These are phyloP conservation scores for Strigops habroptila DNA, from an alignment of 2,113 vertebrate genomes.

Conservation along the genomic window DNA sequence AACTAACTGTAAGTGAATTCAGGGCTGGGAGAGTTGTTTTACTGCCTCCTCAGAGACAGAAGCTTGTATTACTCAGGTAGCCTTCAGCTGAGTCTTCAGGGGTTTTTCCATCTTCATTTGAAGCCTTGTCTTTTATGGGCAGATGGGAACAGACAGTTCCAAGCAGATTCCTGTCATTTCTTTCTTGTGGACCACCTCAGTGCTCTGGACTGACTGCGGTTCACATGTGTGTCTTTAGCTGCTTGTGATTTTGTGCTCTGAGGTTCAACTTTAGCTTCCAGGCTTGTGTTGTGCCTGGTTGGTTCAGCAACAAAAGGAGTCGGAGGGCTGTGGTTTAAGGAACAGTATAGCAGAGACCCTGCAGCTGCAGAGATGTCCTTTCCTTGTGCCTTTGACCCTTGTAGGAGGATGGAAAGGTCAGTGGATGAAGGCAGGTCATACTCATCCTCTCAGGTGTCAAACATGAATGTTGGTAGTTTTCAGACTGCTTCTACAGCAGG, in stretches of 20 bases:
- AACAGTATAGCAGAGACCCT: neutral
- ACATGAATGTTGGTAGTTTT: neutral
- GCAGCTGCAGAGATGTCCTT: neutral
- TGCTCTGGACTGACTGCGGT: neutral
- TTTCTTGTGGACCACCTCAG: neutral
- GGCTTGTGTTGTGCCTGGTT: neutral
- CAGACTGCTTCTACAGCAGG: neutral
- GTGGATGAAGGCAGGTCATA: neutral
- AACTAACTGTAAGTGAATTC: constrained; percentile 29
- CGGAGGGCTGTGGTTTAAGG: neutral
- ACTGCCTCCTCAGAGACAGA: neutral
- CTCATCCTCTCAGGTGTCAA: neutral
- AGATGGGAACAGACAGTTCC: neutral
- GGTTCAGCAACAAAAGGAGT: neutral
- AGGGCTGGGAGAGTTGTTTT: neutral
- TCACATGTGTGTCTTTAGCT: neutral
- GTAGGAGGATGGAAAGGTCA: neutral
- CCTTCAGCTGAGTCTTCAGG: constrained; percentile 5
- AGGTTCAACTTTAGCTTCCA: neutral
- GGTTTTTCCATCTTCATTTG: neutral
- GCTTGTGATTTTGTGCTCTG: neutral
- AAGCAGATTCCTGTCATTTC: neutral
- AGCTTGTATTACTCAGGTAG: constrained; percentile 23
- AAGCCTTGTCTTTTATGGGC: neutral
- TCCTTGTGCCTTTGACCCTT: neutral